Conservation (phyloP, 2,113 vertebrate genomes). For the Myxocyprinus asiaticus region DNA sequence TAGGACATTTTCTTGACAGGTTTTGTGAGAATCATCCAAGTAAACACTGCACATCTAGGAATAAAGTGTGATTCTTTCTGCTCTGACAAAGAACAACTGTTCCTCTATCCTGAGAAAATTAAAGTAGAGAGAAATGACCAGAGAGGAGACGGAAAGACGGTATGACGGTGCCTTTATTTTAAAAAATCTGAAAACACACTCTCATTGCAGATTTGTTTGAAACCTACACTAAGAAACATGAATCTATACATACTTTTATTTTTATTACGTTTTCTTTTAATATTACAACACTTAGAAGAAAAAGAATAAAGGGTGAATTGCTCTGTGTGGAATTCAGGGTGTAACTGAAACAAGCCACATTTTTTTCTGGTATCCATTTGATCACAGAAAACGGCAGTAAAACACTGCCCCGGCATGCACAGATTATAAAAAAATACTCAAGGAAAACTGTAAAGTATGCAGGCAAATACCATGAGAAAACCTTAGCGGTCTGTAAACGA, state of each 20-base stretch:
- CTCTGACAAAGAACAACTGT: neutral
- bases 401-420: neutral
- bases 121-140: constrained; percentile 51
- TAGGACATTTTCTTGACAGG: no score
- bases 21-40: no score
- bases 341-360: neutral
- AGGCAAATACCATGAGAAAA: neutral
- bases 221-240: neutral
- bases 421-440: neutral
- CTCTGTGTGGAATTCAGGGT: neutral
- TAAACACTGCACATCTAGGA: constrained; percentile 54
- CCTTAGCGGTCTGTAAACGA: constrained; percentile 46
- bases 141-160: constrained; percentile 53
- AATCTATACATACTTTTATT: neutral
- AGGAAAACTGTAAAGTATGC: neutral
- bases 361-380: neutral
- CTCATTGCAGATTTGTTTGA: neutral
- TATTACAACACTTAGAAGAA: neutral
- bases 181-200: neutral
- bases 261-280: neutral
- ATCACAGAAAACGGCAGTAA: neutral
- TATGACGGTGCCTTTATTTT: neutral
- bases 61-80: constrained; percentile 63
- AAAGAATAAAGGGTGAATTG: neutral
- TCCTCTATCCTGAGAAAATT: constrained; percentile 62